phyloP scores from a whole-genome alignment of 2,797 vertebrate species.

The Sandelia bainsii region DNA sequence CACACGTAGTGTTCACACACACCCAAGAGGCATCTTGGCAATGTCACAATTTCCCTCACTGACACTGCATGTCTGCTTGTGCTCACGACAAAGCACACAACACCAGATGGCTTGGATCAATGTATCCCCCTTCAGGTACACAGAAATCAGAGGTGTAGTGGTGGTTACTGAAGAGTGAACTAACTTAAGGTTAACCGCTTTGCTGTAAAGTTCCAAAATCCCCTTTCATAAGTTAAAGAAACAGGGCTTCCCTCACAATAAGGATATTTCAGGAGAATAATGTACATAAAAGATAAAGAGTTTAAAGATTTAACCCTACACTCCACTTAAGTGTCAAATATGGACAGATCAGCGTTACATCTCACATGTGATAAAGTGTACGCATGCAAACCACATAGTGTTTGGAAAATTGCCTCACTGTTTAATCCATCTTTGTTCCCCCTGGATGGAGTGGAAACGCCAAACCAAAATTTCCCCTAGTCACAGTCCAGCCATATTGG shows the following conservation, averaged over 20 bases:
- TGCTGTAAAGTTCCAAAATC: too few species aligned
- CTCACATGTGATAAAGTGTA: slow-evolving; percentile 3
- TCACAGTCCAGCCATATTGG: slow-evolving; percentile 51
- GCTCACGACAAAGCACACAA: not conserved
- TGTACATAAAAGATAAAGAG: not conserved
- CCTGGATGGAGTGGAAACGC: slow-evolving; percentile 41
- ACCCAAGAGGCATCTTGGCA: not conserved
- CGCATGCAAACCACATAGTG: slow-evolving; percentile 4
- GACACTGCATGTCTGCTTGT: not conserved
- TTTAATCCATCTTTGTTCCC: slow-evolving; percentile 47
- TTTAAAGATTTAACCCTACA: not conserved
- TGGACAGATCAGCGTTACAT: slow-evolving; percentile 2
- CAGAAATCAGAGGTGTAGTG: too few species aligned
- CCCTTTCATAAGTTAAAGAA: too few species aligned
- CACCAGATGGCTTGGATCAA: too few species aligned
- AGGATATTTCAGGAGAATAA: not conserved
- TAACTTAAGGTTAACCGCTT: not conserved
- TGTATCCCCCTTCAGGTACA: too few species aligned
- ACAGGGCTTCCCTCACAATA: not conserved
- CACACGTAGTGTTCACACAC: too few species aligned
- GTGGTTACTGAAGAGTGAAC: too few species aligned
- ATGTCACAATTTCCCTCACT: not conserved
- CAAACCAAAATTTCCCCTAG: slow-evolving; percentile 33
- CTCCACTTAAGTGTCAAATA: not conserved
- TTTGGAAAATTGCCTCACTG: slow-evolving; percentile 21